Evolutionary conservation across 1,140 invertebrate genomes (phyloP).

Genomic region (Drosophila neocordata): DNA sequence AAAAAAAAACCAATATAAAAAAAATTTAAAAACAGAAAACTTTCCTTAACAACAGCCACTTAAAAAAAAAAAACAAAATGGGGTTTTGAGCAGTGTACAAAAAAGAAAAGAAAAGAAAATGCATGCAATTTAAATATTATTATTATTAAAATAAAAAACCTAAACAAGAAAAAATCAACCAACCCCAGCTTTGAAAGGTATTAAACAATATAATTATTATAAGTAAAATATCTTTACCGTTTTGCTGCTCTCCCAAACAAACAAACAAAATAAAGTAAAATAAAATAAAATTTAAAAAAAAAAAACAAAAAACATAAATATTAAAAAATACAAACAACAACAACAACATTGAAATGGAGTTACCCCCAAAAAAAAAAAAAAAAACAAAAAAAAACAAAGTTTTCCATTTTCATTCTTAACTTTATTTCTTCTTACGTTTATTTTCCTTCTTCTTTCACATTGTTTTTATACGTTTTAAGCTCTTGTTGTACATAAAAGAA

Average conservation of each 20-base stretch:
- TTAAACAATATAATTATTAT: slow-evolving; percentile 28
- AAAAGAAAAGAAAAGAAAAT: slow-evolving; percentile 51
- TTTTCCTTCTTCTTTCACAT: slow-evolving; percentile 33
- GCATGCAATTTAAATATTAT: slow-evolving; percentile 64
- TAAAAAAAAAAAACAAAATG: slow-evolving; percentile 60
- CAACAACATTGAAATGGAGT: not conserved
- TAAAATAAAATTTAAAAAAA: slow-evolving; percentile 22
- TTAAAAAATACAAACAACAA: slow-evolving; percentile 16
- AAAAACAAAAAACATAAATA: slow-evolving; percentile 13
- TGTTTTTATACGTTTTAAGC: slow-evolving; percentile 77
- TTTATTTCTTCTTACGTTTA: not conserved
- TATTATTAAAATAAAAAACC: slow-evolving; percentile 48
- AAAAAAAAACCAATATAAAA: slow-evolving; percentile 7
- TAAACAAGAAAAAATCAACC: slow-evolving; percentile 25
- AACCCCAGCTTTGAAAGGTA: slow-evolving; percentile 53
- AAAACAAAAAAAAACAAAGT: too few relatives aligned
- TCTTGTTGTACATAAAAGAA: slow-evolving; percentile 68
- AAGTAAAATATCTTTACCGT: slow-evolving; percentile 19
- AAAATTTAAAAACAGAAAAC: slow-evolving; percentile 52
- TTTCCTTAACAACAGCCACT: slow-evolving; percentile 49
- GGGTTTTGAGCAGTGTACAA: slow-evolving; percentile 39
- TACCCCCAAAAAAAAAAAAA: not conserved
- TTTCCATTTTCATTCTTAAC: slow-evolving; percentile 7
- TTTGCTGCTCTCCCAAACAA: slow-evolving; percentile 19
- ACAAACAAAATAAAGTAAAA: slow-evolving; percentile 49